A percentile compares a stretch with the other conserved stretches of the same genome.
These are phyloP conservation scores for Meda fulgida DNA, from an alignment of 2,797 vertebrate genomes.

Conservation along the genomic window DNA sequence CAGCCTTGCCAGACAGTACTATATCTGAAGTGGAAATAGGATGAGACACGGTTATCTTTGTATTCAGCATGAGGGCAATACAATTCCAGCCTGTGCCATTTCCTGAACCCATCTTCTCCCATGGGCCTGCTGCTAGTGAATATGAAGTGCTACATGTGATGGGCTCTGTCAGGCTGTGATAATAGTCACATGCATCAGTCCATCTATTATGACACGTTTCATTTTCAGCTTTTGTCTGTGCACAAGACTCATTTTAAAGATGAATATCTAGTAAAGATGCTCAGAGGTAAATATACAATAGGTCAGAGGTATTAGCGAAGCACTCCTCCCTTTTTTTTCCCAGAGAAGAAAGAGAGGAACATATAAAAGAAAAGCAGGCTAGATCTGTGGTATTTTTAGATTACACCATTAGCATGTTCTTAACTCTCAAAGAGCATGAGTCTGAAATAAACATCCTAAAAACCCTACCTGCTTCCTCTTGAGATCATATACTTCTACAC, in stretches of 20 bases:
- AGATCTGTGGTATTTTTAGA: constrained; percentile 55
- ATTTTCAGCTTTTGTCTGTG: constrained; percentile 61
- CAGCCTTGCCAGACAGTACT: constrained; percentile 27
- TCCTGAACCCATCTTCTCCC: constrained; percentile 38
- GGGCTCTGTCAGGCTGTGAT: constrained; percentile 66
- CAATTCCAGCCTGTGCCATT: constrained; percentile 50
- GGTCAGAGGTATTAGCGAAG: constrained; percentile 37
- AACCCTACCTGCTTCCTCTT: constrained; percentile 29
- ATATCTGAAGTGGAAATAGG: constrained; percentile 43
- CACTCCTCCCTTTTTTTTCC: constrained; percentile 31
- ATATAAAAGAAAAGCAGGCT: constrained; percentile 39
- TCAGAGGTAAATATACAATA: constrained; percentile 36
- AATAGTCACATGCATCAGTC: constrained; percentile 74
- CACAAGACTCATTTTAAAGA: constrained; percentile 33
- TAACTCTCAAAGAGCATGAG: constrained; percentile 48
- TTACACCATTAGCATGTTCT: constrained; percentile 54
- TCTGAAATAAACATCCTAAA: constrained; percentile 51
- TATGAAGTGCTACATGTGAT: constrained; percentile 30
- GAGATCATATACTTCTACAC: constrained; percentile 13
- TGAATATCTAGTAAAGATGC: constrained; percentile 38
- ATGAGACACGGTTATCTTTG: constrained; percentile 47
- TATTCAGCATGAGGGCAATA: constrained; percentile 50
- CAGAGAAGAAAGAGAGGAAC: constrained; percentile 21
- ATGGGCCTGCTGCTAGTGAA: constrained; percentile 30
- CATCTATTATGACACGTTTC: constrained; percentile 70